phyloP scores from a whole-genome alignment of 2,797 vertebrate genomes.

The Sarcophilus harrisii region DNA sequence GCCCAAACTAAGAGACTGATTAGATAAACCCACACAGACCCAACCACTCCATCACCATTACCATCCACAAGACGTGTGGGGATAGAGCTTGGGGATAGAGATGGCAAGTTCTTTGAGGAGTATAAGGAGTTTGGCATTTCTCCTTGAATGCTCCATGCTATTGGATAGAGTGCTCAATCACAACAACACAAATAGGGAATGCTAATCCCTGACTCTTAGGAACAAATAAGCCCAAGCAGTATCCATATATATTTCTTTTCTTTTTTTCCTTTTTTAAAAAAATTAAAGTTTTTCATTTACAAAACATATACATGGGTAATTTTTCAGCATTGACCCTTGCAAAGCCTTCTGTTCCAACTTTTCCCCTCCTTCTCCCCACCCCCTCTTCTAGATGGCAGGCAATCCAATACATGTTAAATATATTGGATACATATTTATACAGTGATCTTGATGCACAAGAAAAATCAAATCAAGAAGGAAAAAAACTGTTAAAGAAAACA shows the following conservation, averaged over 20 bases:
- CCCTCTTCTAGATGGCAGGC: too few relatives aligned
- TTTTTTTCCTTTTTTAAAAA: too few relatives aligned
- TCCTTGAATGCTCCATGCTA: not conserved
- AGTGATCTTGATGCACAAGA: too few relatives aligned
- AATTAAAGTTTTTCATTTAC: too few relatives aligned
- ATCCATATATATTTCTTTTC: not conserved
- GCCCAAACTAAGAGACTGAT: not conserved
- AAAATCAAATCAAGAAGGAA: too few relatives aligned
- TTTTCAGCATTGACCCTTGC: too few relatives aligned
- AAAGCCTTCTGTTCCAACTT: too few relatives aligned
- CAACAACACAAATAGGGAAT: not conserved
- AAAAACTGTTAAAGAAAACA: too few relatives aligned
- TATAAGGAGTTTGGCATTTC: not conserved
- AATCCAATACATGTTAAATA: too few relatives aligned
- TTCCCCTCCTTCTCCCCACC: too few relatives aligned
- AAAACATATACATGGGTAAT: too few relatives aligned
- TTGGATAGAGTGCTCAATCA: not conserved
- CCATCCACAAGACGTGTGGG: not conserved
- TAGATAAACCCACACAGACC: not conserved
- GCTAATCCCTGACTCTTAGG: not conserved
- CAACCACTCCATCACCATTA: not conserved
- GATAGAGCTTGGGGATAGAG: not conserved
- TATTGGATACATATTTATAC: too few relatives aligned
- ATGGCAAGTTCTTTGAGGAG: not conserved
- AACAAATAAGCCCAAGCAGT: not conserved